phyloP scores from a whole-genome alignment of 2,888 invertebrate genomes.

The Cheilosia urbana region DNA sequence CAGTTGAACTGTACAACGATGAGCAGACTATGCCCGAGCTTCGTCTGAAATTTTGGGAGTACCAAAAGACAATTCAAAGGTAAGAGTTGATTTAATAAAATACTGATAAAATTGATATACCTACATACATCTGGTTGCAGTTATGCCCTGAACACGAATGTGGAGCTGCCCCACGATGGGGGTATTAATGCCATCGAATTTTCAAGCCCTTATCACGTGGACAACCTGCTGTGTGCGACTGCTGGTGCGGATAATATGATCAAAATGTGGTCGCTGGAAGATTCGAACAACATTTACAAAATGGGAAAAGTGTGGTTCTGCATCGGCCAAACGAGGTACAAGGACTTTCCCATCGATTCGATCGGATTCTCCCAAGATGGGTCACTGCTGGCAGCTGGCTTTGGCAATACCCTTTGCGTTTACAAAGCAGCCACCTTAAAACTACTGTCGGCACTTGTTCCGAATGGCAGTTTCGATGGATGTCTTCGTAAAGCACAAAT shows the following conservation, averaged over 20 bases:
- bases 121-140: constrained; percentile 82
- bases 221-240: constrained; percentile 86
- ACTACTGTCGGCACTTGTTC: constrained; percentile 85
- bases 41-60: constrained; percentile 91
- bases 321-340: constrained; percentile 87
- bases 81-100: constrained; percentile 80
- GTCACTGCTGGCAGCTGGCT: constrained; percentile 89
- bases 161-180: constrained; percentile 89
- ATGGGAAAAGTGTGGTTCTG: constrained; percentile 88
- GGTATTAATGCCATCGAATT: constrained; percentile 87
- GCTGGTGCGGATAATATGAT: constrained; percentile 88
- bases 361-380: constrained; percentile 90
- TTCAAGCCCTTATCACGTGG: constrained; percentile 84
- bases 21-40: constrained; percentile 86
- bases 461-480: constrained; percentile 80
- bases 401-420: constrained; percentile 87
- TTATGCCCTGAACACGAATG: constrained; percentile 88
- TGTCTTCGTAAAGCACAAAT: constrained; percentile 80
- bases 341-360: constrained; percentile 85
- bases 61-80: constrained; percentile 86
- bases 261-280: constrained; percentile 88
- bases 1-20: constrained; percentile 87
- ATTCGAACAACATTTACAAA: constrained; percentile 85
- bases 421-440: constrained; percentile 87
- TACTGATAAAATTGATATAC: neutral